These are phyloP conservation scores for Mormyrus iriodes DNA, from an alignment of 2,113 vertebrate species.

Conservation along the genomic window DNA sequence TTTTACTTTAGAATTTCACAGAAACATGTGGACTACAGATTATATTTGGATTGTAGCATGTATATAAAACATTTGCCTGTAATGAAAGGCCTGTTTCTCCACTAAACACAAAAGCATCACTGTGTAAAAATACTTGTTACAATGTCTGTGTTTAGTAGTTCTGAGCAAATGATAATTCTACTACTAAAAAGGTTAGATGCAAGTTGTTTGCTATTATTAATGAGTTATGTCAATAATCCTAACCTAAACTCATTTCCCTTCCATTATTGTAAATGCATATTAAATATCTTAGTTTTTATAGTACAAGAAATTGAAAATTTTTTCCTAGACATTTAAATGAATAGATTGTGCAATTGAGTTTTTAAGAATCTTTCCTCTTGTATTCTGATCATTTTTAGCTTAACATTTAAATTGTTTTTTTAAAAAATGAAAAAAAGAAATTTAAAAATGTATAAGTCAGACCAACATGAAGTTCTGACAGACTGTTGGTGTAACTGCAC, in stretches of 20 bases:
- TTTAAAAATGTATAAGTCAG: neutral
- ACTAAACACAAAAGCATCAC: neutral
- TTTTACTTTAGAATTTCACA: neutral
- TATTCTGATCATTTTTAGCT: neutral
- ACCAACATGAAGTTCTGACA: neutral
- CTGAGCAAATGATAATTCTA: neutral
- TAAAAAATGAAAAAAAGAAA: neutral
- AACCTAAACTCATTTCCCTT: neutral
- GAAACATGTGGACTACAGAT: neutral
- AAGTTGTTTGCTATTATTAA: neutral
- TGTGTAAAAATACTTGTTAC: neutral
- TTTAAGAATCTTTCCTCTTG: neutral
- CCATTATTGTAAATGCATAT: neutral
- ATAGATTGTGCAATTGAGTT: neutral
- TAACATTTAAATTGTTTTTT: neutral
- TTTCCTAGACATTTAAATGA: neutral
- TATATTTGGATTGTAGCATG: neutral
- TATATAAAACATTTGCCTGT: neutral
- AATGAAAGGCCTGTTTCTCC: neutral
- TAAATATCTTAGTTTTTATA: neutral
- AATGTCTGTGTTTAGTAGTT: neutral
- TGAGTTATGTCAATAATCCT: neutral
- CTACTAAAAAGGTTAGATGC: neutral
- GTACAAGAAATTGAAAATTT: neutral
- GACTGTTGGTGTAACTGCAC: neutral